These are phyloP conservation scores for Latrodectus elegans DNA, from an alignment of 2,888 invertebrate species.

Conservation along the genomic window DNA sequence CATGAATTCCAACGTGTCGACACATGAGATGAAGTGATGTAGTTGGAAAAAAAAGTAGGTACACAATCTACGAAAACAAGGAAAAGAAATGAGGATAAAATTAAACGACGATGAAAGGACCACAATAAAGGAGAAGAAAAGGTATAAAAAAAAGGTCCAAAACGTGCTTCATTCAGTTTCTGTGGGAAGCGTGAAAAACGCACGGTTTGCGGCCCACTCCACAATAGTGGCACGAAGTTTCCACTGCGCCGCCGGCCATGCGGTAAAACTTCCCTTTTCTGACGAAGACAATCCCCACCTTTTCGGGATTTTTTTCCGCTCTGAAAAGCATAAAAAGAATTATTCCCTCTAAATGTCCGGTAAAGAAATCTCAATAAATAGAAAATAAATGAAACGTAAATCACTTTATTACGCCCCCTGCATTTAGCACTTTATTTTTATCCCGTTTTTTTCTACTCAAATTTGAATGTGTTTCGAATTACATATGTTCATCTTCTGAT, in stretches of 20 bases:
- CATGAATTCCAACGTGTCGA: too few species aligned
- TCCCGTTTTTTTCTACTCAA: neutral
- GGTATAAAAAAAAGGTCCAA: neutral
- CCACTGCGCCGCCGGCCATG: conserved; percentile 20
- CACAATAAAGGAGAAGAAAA: conserved; percentile 7
- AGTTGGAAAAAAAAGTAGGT: neutral
- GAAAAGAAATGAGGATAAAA: conserved; percentile 10
- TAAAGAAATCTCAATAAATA: conserved; percentile 16
- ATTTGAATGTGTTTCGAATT: too few species aligned
- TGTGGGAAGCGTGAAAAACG: conserved; percentile 32
- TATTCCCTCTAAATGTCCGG: conserved; percentile 28
- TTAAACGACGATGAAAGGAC: conserved; percentile 4
- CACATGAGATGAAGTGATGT: too few species aligned
- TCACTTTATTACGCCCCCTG: neutral
- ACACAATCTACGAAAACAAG: neutral
- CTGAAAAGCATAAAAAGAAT: conserved; percentile 37
- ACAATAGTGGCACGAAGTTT: conserved; percentile 13
- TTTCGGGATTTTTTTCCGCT: conserved; percentile 44
- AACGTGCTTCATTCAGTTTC: conserved; percentile 31
- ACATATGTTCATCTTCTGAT: too few species aligned
- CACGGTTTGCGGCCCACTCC: conserved; percentile 40
- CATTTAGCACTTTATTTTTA: neutral
- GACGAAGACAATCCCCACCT: conserved; percentile 49
- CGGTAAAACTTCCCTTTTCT: conserved; percentile 46
- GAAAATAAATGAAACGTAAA: conserved; percentile 5